Base-by-base conservation (phyloP, 92 coral and sea anemone genomes). In the Zoanthus sociatus region DNA sequence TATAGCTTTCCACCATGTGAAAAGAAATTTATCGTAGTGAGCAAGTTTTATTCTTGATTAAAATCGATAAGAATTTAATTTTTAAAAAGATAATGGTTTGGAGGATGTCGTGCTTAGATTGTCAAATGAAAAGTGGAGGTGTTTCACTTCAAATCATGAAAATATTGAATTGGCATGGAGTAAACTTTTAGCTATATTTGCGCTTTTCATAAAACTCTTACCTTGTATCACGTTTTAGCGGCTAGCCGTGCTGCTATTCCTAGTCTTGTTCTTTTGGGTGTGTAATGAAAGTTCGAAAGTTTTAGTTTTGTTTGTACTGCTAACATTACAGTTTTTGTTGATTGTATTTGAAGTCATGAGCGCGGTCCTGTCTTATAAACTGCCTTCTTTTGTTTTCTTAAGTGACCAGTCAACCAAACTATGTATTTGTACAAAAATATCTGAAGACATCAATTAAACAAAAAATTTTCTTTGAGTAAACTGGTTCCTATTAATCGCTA, bases 351-450 rank as follows among this genome's bases (percentile, higher is more conserved):
- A 48, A 18, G 7, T 18, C 73, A 63, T 61, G 55, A 0, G 9
- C 67, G 85, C 61, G 67, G 58, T 42, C 50, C 8, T 55, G 10
- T 45, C 61, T 7, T 20, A 46, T 61, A 66, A 46, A 3, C 76
- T 47, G 60, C 54, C 33, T 81, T 31, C 74, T 20, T 45, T 81
- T 81, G 61, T 67, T 18, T 14, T 81, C 5, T 81, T 64, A 50
- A 81, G 85, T 60, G 54, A 44, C 84, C 84, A 78, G 45, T 78
- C 48, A 61, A 18, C 16, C 61, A 58, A 78, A 78, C 54, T 56
- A 16, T 78, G 84, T 61, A 61, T 51, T 63, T 81, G 61, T 45
- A 66, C 85, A 81, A 66, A 63, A 71, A 78, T 45, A 46, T 81
- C 9, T 30, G 66, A 81, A 64, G 85, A 44, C 42, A 81, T 81